phyloP scores from a whole-genome alignment of 2,113 vertebrate species.

The Balaenoptera acutorostrata region DNA sequence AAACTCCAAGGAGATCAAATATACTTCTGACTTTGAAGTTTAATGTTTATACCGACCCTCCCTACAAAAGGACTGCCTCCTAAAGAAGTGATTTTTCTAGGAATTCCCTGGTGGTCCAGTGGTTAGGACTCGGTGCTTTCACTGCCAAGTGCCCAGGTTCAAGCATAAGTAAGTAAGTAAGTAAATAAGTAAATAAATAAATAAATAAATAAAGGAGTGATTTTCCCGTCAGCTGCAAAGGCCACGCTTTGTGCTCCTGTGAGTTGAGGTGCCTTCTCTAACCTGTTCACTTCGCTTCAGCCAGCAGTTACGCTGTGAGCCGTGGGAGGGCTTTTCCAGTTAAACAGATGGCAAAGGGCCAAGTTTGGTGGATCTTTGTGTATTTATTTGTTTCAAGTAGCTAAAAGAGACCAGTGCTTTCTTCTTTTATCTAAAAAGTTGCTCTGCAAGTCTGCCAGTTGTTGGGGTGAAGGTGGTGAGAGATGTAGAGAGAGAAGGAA shows the following conservation, averaged over 20 bases:
- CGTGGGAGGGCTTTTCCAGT: not conserved
- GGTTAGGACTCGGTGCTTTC: not conserved
- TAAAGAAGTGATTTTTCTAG: not conserved
- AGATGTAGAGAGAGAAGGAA: not conserved
- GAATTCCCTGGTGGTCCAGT: not conserved
- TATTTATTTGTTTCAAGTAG: not conserved
- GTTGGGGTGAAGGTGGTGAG: too few species aligned
- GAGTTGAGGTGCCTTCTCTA: not conserved
- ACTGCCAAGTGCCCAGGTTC: not conserved
- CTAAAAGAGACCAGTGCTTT: not conserved
- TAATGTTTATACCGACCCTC: not conserved
- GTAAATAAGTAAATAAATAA: not conserved
- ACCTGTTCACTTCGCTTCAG: not conserved
- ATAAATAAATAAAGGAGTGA: not conserved
- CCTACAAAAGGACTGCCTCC: not conserved
- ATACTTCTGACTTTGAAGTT: not conserved
- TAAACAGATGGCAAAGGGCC: not conserved
- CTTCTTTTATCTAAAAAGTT: not conserved
- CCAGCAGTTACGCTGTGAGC: not conserved
- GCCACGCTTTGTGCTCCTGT: not conserved
- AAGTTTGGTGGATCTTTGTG: not conserved
- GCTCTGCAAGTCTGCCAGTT: not conserved
- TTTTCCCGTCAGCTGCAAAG: not conserved
- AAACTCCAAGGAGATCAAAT: not conserved
- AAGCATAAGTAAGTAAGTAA: not conserved